These are phyloP conservation scores for Ptychadena robeensis DNA, from an alignment of 2,797 vertebrate genomes.

Conservation along the genomic window DNA sequence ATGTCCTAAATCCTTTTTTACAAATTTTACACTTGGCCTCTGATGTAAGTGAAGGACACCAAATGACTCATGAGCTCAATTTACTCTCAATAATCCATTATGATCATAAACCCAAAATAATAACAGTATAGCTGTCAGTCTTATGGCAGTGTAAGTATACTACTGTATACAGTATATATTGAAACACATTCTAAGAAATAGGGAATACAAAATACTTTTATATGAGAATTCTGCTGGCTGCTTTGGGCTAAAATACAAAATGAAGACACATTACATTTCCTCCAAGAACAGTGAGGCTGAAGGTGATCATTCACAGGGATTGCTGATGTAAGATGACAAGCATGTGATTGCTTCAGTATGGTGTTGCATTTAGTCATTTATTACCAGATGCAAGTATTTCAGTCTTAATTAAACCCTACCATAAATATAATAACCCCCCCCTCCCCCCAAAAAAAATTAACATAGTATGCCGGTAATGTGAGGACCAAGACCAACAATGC, in stretches of 20 bases:
- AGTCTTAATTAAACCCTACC: background rate
- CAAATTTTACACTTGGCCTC: too few relatives aligned
- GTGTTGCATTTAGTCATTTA: background rate
- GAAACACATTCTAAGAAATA: background rate
- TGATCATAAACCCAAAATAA: background rate
- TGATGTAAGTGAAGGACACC: too few relatives aligned
- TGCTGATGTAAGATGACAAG: background rate
- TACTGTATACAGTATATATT: background rate
- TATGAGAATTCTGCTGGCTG: too few relatives aligned
- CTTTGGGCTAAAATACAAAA: background rate
- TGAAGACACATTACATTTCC: background rate
- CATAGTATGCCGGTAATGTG: too few relatives aligned
- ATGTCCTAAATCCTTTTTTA: too few relatives aligned
- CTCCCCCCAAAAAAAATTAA: too few relatives aligned
- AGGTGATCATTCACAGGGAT: slow-evolving; percentile 5
- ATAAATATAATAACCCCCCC: background rate
- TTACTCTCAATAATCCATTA: background rate
- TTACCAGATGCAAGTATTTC: background rate
- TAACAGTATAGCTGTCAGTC: background rate
- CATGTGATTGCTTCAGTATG: background rate
- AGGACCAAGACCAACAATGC: too few relatives aligned
- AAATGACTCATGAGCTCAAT: background rate
- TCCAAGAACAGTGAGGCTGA: background rate
- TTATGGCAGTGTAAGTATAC: background rate
- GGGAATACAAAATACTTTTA: background rate